Evolutionary conservation across 2,113 vertebrate genomes (phyloP).

Genomic region (Pterocles orientalis): DNA sequence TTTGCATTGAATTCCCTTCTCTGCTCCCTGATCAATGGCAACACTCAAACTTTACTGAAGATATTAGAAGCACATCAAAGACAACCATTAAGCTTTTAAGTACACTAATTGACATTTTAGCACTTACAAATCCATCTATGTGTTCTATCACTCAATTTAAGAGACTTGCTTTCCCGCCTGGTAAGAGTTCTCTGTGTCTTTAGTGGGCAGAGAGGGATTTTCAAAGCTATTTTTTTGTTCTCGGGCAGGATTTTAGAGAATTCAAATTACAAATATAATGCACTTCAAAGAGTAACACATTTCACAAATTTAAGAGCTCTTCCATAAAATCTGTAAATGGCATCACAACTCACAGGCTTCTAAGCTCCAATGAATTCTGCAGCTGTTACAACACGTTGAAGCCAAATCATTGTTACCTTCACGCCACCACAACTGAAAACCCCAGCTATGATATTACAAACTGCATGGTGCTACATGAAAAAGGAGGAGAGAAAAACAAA

Average conservation of each 20-base stretch:
- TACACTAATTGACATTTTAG: constrained; percentile 65
- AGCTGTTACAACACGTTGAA: background rate
- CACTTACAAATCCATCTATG: constrained; percentile 59
- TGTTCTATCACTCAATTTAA: constrained; percentile 30
- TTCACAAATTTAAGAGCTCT: constrained; percentile 53
- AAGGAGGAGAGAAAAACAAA: too few species aligned
- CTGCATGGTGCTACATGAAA: background rate
- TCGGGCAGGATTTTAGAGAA: constrained; percentile 11
- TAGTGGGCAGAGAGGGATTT: background rate
- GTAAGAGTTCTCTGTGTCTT: background rate
- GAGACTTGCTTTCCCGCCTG: background rate
- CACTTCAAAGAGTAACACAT: constrained; percentile 59
- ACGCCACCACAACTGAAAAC: constrained; percentile 55
- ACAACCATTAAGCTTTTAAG: constrained; percentile 61
- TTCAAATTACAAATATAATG: constrained; percentile 52
- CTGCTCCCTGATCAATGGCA: constrained; percentile 8
- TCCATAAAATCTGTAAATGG: constrained; percentile 53
- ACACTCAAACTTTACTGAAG: constrained; percentile 49
- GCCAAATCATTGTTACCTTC: constrained; percentile 70
- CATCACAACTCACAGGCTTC: constrained; percentile 31
- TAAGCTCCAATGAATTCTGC: constrained; percentile 39
- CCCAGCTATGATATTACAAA: constrained; percentile 34
- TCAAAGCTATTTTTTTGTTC: background rate
- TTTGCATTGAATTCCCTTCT: background rate
- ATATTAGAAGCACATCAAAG: constrained; percentile 64